Evolutionary conservation across 2,888 invertebrate species (phyloP).

Genomic region (Luperina nickerlii): DNA sequence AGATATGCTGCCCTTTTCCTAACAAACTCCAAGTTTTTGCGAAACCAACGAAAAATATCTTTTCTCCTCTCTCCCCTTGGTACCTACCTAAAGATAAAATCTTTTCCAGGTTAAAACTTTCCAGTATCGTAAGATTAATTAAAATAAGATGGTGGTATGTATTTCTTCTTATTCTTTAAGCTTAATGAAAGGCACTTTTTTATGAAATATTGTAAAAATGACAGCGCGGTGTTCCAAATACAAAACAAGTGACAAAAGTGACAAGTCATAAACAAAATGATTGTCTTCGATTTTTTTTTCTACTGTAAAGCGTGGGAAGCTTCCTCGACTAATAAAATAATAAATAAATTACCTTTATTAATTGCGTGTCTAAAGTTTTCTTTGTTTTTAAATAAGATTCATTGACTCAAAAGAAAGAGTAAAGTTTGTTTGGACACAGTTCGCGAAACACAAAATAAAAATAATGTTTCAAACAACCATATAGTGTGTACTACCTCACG

Average conservation of each 20-base stretch:
- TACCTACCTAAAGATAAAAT: no score
- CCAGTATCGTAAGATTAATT: no score
- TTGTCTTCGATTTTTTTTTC: conserved; percentile 36
- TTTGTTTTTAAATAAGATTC: neutral
- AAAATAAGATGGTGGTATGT: neutral
- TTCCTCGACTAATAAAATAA: neutral
- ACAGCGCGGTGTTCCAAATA: conserved; percentile 18
- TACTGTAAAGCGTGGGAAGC: conserved; percentile 40
- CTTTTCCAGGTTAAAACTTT: neutral
- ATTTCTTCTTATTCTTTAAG: neutral
- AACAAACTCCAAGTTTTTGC: no score
- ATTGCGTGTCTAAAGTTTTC: neutral
- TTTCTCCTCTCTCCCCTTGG: neutral
- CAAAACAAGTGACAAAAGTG: conserved; percentile 48
- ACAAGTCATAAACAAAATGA: conserved; percentile 43
- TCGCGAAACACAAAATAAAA: no score
- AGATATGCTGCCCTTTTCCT: neutral
- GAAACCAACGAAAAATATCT: neutral
- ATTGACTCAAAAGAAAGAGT: neutral
- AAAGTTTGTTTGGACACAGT: no score
- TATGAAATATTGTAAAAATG: neutral
- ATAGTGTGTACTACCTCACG: no score
- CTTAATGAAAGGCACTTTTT: neutral
- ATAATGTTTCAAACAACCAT: no score
- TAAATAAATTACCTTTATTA: conserved; percentile 29